phyloP scores from a whole-genome alignment of 1,140 invertebrate genomes.

The Calycopis cecrops region DNA sequence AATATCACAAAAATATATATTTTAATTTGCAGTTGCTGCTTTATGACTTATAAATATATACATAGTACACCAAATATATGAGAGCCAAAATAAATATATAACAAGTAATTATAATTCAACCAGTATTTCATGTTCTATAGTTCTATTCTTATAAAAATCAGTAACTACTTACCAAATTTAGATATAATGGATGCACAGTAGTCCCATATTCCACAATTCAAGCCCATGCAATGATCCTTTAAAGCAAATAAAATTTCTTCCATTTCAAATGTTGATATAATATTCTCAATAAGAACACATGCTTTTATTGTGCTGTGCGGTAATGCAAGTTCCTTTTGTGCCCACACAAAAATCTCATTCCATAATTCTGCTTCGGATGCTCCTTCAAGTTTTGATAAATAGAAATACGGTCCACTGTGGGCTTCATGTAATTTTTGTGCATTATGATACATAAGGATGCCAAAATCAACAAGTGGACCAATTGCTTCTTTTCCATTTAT shows the following conservation, averaged over 20 bases:
- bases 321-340: constrained; percentile 76
- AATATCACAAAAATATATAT: too few species aligned
- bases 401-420: constrained; percentile 79
- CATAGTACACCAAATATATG: too few species aligned
- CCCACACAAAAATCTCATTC: constrained; percentile 85
- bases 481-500: constrained; percentile 80
- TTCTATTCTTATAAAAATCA: not conserved
- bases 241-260: constrained; percentile 83
- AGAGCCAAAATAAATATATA: too few species aligned
- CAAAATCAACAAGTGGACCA: constrained; percentile 82
- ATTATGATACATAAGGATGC: constrained; percentile 81
- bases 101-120: too few species aligned
- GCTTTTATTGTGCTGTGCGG: constrained; percentile 81
- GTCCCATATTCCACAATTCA: constrained; percentile 88
- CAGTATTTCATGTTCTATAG: too few species aligned
- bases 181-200: constrained; percentile 83
- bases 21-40: too few species aligned
- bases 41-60: too few species aligned
- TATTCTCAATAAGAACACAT: constrained; percentile 84
- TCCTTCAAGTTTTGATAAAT: constrained; percentile 82
- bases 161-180: constrained; percentile 77
- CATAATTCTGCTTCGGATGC: constrained; percentile 79
- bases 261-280: constrained; percentile 81
- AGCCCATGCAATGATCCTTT: constrained; percentile 80
- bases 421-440: constrained; percentile 71